Evolutionary conservation across 1,140 invertebrate genomes (phyloP).

Genomic region (Scaptomyza hsui): DNA sequence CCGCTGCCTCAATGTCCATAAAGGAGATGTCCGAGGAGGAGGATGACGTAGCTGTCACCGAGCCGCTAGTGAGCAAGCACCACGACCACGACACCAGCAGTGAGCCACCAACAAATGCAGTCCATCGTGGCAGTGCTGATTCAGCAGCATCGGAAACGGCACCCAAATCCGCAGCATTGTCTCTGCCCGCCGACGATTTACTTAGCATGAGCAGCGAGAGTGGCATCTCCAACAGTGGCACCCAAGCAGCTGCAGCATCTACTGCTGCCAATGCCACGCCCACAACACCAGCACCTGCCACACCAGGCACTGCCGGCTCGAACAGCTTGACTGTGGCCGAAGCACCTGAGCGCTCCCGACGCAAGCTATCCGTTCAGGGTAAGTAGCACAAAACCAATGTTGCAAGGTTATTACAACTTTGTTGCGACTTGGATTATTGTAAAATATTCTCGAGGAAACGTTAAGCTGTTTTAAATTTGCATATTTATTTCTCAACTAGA

Average conservation of each 20-base stretch:
- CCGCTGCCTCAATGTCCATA: conserved; percentile 83
- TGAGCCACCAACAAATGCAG: conserved; percentile 31
- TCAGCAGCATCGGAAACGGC: conserved; percentile 61
- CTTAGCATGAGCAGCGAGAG: conserved; percentile 72
- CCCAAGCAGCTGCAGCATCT: conserved; percentile 21
- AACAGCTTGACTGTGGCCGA: conserved; percentile 69
- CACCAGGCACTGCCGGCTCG: conserved; percentile 13
- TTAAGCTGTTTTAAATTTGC: neutral
- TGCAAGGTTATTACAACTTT: neutral
- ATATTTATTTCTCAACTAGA: too few relatives aligned
- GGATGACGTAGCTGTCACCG: conserved; percentile 54
- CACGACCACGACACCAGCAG: conserved; percentile 26
- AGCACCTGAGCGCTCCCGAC: conserved; percentile 63
- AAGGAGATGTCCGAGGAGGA: conserved; percentile 75
- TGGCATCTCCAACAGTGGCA: conserved; percentile 61
- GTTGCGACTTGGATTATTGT: neutral
- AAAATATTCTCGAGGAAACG: neutral
- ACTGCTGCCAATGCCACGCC: conserved; percentile 47
- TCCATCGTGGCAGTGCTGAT: conserved; percentile 55
- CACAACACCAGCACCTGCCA: conserved; percentile 43
- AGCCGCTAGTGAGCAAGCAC: conserved; percentile 58
- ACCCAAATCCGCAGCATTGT: conserved; percentile 71
- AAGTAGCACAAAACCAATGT: conserved; percentile 8
- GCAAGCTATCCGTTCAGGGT: conserved; percentile 83
- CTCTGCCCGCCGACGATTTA: conserved; percentile 70